phyloP scores from a whole-genome alignment of 1,140 invertebrate species.

The Sminthurides bifidus region DNA sequence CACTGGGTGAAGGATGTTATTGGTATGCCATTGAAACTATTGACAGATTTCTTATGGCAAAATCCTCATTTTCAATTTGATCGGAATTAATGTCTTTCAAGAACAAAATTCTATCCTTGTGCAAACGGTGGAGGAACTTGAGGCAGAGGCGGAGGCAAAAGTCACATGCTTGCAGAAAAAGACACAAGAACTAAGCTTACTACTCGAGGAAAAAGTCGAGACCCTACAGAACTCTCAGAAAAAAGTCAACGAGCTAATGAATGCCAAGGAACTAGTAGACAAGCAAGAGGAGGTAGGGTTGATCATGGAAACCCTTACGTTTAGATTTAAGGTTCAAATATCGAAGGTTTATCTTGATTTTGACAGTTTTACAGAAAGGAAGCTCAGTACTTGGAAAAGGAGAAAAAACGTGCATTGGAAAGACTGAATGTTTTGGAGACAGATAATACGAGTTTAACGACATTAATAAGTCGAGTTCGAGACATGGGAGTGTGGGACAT shows the following conservation, averaged over 20 bases:
- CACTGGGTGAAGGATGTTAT: constrained; percentile 18
- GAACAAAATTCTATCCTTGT: constrained; percentile 15
- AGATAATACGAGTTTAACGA: no score
- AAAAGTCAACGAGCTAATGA: constrained; percentile 19
- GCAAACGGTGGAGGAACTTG: constrained; percentile 27
- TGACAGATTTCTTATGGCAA: neutral
- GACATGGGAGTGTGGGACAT: constrained; percentile 29
- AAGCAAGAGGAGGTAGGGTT: no score
- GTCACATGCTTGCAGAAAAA: constrained; percentile 18
- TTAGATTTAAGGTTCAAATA: no score
- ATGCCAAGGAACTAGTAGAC: no score
- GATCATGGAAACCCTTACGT: no score
- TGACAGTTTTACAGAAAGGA: no score
- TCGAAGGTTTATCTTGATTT: no score
- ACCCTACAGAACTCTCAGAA: constrained; percentile 26
- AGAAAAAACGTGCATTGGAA: no score
- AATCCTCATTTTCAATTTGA: neutral
- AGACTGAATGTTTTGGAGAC: no score
- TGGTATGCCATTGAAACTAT: neutral
- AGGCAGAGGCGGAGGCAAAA: constrained; percentile 24
- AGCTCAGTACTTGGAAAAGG: no score
- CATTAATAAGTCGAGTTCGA: no score
- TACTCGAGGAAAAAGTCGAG: constrained; percentile 21
- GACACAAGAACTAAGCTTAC: constrained; percentile 15
- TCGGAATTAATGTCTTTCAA: neutral